Percentiles rank a stretch among this genome's conserved stretches.
phyloP scores from a whole-genome alignment of 2,888 invertebrate genomes.

The Mythimna loreyi region DNA sequence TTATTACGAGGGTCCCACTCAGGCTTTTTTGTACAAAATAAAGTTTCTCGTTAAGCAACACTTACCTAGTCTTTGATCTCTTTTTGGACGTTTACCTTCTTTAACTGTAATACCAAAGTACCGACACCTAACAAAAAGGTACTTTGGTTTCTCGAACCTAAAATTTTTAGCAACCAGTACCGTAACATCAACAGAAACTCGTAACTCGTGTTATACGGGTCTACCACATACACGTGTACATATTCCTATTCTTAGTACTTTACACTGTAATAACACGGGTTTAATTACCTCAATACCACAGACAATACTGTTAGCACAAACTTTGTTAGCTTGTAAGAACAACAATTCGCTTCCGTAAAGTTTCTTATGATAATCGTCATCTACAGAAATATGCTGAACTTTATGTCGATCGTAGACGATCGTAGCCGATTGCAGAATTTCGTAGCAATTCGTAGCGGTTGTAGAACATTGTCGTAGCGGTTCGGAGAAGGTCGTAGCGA shows the following conservation, averaged over 20 bases:
- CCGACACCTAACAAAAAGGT: neutral
- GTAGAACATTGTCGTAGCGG: neutral
- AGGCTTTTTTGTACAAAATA: too few relatives aligned
- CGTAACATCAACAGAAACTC: conserved; percentile 27
- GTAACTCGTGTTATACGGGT: conserved; percentile 23
- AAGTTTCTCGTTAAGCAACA: neutral
- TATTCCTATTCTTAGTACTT: conserved; percentile 1
- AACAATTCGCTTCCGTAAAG: conserved; percentile 16
- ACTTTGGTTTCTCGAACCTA: neutral
- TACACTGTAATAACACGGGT: conserved; percentile 11
- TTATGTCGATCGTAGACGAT: neutral
- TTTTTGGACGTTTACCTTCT: neutral
- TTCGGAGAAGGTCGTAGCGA: neutral
- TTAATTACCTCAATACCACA: conserved; percentile 28
- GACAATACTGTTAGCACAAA: conserved; percentile 26
- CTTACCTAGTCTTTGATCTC: neutral
- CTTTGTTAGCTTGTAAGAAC: conserved; percentile 17
- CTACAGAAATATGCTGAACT: neutral
- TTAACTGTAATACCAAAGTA: neutral
- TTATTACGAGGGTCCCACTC: too few relatives aligned
- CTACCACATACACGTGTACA: conserved; percentile 12
- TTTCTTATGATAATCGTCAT: conserved; percentile 1
- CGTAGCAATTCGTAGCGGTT: neutral
- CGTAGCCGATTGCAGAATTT: neutral
- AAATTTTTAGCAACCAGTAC: conserved; percentile 8